These are phyloP conservation scores for Danio jaintianensis DNA, from an alignment of 2,797 vertebrate species.

Conservation along the genomic window DNA sequence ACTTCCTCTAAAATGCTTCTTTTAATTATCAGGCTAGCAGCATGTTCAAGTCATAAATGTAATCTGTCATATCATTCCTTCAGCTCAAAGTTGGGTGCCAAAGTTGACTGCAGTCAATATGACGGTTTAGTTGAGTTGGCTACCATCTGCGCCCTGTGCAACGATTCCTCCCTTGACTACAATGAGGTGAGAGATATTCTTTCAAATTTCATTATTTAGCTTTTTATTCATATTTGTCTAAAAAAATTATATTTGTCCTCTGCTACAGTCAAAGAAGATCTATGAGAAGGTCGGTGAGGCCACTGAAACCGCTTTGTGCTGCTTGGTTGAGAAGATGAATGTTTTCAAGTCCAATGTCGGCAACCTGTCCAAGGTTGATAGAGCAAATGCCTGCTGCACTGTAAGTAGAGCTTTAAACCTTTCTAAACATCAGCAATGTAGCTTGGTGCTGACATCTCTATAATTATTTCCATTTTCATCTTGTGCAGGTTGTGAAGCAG, in stretches of 20 bases:
- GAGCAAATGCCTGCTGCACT: slow-evolving; percentile 88
- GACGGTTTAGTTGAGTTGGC: slow-evolving; percentile 92
- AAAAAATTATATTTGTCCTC: background rate
- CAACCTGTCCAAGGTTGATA: slow-evolving; percentile 83
- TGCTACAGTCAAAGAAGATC: slow-evolving; percentile 86
- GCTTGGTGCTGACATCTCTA: background rate
- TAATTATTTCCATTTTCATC: slow-evolving; percentile 12
- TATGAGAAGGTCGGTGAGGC: slow-evolving; percentile 96
- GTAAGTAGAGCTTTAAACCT: slow-evolving; percentile 69
- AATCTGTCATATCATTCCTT: slow-evolving; percentile 1
- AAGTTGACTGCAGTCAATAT: slow-evolving; percentile 81
- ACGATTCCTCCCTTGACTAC: slow-evolving; percentile 94
- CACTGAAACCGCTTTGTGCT: slow-evolving; percentile 91
- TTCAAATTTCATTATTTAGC: background rate
- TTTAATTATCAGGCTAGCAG: background rate
- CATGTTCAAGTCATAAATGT: background rate
- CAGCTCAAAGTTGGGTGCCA: slow-evolving; percentile 85
- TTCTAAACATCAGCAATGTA: background rate
- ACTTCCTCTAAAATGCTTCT: slow-evolving; percentile 8
- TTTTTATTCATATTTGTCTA: background rate
- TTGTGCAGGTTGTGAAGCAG: slow-evolving; percentile 89
- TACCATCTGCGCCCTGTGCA: slow-evolving; percentile 95
- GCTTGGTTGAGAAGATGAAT: slow-evolving; percentile 97
- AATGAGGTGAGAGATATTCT: slow-evolving; percentile 82
- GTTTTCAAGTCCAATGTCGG: slow-evolving; percentile 87